A percentile compares a stretch with the other conserved stretches of the same genome.
Evolutionary conservation across 1,140 invertebrate species (phyloP).

Genomic region (Euwallacea fornicatus): DNA sequence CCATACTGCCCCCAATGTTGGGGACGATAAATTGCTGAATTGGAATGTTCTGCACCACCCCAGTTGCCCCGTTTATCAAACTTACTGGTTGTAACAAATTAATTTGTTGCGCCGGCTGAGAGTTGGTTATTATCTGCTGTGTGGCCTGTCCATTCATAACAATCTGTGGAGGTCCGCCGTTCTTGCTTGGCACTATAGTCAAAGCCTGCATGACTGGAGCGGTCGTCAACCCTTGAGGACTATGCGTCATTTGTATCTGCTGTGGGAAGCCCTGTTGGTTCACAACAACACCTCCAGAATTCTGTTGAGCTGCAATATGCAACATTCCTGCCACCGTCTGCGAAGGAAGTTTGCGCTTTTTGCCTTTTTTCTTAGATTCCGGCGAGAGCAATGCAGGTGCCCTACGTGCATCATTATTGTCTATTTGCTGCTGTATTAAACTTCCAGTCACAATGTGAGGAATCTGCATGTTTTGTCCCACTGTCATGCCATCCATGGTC

Average conservation of each 20-base stretch:
- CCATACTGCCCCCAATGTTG: constrained; percentile 63
- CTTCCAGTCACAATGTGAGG: constrained; percentile 69
- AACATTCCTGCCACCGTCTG: constrained; percentile 75
- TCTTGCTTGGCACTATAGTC: constrained; percentile 75
- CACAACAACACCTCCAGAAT: constrained; percentile 51
- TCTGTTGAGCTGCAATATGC: constrained; percentile 65
- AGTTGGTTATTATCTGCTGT: constrained; percentile 69
- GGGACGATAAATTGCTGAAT: constrained; percentile 83
- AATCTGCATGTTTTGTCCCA: constrained; percentile 68
- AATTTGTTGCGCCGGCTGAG: constrained; percentile 73
- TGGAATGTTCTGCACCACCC: constrained; percentile 75
- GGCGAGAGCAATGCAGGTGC: constrained; percentile 65
- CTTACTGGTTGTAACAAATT: constrained; percentile 81
- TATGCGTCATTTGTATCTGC: constrained; percentile 66
- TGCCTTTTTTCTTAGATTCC: constrained; percentile 70
- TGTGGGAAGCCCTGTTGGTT: constrained; percentile 62
- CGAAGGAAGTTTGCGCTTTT: constrained; percentile 71
- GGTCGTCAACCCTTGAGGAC: constrained; percentile 59
- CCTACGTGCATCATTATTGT: constrained; percentile 54
- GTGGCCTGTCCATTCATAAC: constrained; percentile 71
- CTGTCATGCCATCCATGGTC: constrained; percentile 66
- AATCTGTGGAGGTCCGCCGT: constrained; percentile 67
- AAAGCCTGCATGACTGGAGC: constrained; percentile 72
- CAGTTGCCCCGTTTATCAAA: constrained; percentile 69
- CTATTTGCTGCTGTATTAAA: constrained; percentile 62